Conservation (phyloP, 2,888 invertebrate species). For the Gryllus longicercus region DNA sequence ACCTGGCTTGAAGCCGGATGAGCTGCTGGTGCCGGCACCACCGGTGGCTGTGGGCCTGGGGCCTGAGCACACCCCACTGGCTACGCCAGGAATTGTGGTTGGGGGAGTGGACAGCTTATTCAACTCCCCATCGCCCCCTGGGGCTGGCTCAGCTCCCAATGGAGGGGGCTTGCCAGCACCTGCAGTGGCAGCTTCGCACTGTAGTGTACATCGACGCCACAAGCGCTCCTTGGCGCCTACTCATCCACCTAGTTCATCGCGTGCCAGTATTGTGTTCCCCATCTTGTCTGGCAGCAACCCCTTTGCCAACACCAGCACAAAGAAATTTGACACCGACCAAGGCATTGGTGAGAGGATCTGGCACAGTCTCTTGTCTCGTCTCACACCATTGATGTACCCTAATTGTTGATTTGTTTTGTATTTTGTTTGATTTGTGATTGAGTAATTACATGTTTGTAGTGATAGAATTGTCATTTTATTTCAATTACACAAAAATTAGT, state of each 20-base stretch:
- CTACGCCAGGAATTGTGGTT: constrained; percentile 48
- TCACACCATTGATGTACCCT: no score
- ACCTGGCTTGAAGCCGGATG: constrained; percentile 28
- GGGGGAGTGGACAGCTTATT: constrained; percentile 42
- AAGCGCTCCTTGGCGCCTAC: constrained; percentile 50
- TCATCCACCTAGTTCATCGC: constrained; percentile 62
- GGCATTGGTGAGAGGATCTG: constrained; percentile 28
- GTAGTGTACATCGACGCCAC: background rate
- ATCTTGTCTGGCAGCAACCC: constrained; percentile 52
- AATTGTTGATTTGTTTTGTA: no score
- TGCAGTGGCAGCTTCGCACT: background rate
- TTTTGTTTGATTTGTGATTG: no score
- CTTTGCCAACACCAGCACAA: constrained; percentile 29
- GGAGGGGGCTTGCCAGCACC: constrained; percentile 23
- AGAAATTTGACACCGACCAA: constrained; percentile 32
- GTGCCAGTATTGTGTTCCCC: constrained; percentile 75
- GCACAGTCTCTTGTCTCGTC: background rate
- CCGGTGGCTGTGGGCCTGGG: constrained; percentile 24
- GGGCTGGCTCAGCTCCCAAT: constrained; percentile 20
- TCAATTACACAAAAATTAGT: no score
- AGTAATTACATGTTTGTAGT: no score
- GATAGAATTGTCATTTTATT: no score
- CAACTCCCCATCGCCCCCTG: constrained; percentile 34
- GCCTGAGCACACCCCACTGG: constrained; percentile 29
- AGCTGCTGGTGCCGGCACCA: constrained; percentile 27